A percentile compares a stretch with the other conserved stretches of the same genome.
phyloP scores from a whole-genome alignment of 1,140 invertebrate genomes.

The Oppia nitens region DNA sequence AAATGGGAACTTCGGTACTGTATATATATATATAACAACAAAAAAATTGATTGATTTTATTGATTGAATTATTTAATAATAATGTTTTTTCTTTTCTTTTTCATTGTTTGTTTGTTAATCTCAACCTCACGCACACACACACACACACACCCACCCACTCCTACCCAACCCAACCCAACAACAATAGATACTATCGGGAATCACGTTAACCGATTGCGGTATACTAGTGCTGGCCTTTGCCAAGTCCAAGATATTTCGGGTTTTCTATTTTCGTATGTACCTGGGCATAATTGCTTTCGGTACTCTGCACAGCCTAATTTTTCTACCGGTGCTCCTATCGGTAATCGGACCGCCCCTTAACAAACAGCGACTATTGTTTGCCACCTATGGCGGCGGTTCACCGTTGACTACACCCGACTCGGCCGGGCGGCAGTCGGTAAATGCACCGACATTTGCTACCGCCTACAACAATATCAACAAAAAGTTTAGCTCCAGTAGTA shows the following conservation, averaged over 20 bases:
- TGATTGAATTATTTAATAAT: not conserved
- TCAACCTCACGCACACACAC: no score
- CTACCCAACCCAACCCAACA: slow-evolving; percentile 1
- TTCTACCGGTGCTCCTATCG: slow-evolving; percentile 38
- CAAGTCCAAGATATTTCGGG: slow-evolving; percentile 40
- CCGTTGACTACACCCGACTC: not conserved
- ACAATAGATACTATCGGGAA: slow-evolving; percentile 37
- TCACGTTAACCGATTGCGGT: slow-evolving; percentile 40
- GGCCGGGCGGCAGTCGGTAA: no score
- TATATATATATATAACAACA: no score
- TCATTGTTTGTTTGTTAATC: no score
- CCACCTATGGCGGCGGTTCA: not conserved
- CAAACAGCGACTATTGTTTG: slow-evolving; percentile 8
- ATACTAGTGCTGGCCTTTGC: slow-evolving; percentile 39
- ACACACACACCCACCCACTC: not conserved
- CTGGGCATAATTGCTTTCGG: slow-evolving; percentile 39
- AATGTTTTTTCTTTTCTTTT: no score
- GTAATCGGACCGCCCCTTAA: slow-evolving; percentile 27
- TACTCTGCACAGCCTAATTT: slow-evolving; percentile 39
- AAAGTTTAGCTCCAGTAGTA: no score
- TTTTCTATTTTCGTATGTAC: slow-evolving; percentile 44
- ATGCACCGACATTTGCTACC: no score
- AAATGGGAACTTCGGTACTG: slow-evolving; percentile 39
- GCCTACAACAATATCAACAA: no score
- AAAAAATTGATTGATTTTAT: no score